A percentile compares a stretch with the other conserved stretches of the same genome.
phyloP scores from a whole-genome alignment of 2,113 vertebrate species.

The Sylvia atricapilla region DNA sequence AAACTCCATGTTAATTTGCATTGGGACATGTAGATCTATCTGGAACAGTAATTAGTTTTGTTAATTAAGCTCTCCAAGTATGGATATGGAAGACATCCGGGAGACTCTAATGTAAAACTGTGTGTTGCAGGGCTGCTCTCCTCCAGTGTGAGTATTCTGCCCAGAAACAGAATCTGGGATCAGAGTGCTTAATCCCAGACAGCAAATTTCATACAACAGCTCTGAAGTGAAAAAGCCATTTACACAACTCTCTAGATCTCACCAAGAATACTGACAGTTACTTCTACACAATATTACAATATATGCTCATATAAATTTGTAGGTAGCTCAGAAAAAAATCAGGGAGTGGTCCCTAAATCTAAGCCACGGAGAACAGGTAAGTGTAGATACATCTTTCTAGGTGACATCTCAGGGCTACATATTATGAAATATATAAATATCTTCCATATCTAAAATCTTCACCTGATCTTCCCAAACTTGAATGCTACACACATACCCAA shows the following conservation, averaged over 20 bases:
- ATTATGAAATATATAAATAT: neutral
- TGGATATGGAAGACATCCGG: neutral
- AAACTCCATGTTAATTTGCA: neutral
- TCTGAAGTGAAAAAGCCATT: neutral
- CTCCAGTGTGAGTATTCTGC: neutral
- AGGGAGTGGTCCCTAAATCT: neutral
- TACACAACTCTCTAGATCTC: neutral
- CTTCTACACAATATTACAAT: neutral
- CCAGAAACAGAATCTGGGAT: neutral
- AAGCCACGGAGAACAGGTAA: accelerated
- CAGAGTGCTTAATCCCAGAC: neutral
- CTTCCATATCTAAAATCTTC: neutral
- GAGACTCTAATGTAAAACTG: neutral
- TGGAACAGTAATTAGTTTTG: neutral
- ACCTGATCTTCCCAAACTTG: neutral
- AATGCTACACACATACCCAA: neutral
- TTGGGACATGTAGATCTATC: neutral
- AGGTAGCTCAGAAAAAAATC: neutral
- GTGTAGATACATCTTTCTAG: neutral
- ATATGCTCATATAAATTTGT: neutral
- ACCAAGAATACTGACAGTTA: neutral
- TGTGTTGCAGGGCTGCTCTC: neutral
- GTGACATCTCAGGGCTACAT: neutral
- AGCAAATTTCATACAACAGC: neutral
- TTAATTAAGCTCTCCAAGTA: constrained; percentile 15